Evolutionary conservation across 2,113 vertebrate genomes (phyloP), one percentile per base, ranked within the genome.

Genomic region (Eclectus roratus): DNA sequence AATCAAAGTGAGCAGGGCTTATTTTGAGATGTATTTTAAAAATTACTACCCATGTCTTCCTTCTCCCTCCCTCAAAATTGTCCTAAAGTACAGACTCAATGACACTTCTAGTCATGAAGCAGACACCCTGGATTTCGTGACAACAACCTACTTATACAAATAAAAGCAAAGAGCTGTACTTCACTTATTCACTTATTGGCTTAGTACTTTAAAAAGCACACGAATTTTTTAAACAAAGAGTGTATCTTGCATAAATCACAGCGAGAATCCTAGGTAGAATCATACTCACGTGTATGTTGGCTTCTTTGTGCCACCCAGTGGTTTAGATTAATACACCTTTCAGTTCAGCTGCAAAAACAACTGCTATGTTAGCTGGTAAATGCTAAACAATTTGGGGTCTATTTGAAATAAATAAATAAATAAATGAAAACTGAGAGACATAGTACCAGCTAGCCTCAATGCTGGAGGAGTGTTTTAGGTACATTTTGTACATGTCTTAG

Each of bases 261-360:
- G 64, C 80, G 74, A 81, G 17, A 37, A 37, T 37, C 7, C 89
- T 61, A 89, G 7, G 25, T 13, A 82, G 28, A 80, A 29, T 61
- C 37, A 35, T 27, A 50, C 23, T 85, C 33, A 10, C 0, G 0
- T n/a, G 35, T 82, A 35, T 14, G 0, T 87, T 70, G 24, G 11
- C 64, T 88, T 87, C 64, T 82, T 88, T 80, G 39, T 91, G 79
- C 58, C 58, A 88, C 18, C 13, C 74, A 66, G 46, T 58, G 49
- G 23, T 80, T 88, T 58, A 77, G 78, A 43, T 9, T 46, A 82
- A 65, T 66, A 70, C 10, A 88, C 33, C 16, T 66, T 79, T 49
- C 53, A 66, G 79, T n/a, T 28, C 46, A 85, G 28, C 19, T 70
- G 15, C 31, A 80, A 70, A 88, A 65, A 0, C 7, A 69, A 15